phyloP scores from a whole-genome alignment of 2,888 invertebrate genomes.

The Tipula helvola region DNA sequence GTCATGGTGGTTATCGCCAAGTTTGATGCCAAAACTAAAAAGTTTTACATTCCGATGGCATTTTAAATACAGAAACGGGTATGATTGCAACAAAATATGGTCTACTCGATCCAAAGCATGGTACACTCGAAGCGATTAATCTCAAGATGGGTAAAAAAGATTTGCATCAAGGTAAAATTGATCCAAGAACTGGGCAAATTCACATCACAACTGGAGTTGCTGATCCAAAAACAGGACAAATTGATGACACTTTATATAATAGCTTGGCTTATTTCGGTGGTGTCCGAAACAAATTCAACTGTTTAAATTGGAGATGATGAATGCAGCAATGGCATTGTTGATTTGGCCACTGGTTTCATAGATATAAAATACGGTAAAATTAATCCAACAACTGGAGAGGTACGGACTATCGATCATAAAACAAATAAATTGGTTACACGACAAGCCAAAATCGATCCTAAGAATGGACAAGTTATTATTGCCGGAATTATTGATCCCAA shows the following conservation, averaged over 20 bases:
- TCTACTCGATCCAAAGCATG: conserved; percentile 52
- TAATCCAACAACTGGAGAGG: conserved; percentile 48
- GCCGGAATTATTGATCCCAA: conserved; percentile 42
- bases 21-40: conserved; percentile 54
- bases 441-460: conserved; percentile 50
- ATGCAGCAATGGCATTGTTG: conserved; percentile 54
- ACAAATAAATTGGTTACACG: conserved; percentile 51
- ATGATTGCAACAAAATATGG: conserved; percentile 61
- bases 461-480: conserved; percentile 52
- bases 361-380: conserved; percentile 59
- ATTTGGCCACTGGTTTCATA: conserved; percentile 49
- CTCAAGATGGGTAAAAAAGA: conserved; percentile 49
- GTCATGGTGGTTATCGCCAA: conserved; percentile 62
- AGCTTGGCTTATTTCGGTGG: conserved; percentile 52
- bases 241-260: conserved; percentile 49
- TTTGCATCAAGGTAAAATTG: conserved; percentile 46
- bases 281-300: conserved; percentile 52
- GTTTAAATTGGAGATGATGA: conserved; percentile 58
- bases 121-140: conserved; percentile 47
- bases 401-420: conserved; percentile 50
- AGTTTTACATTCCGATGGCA: conserved; percentile 55
- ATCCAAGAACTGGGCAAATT: conserved; percentile 54
- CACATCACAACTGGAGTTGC: conserved; percentile 49
- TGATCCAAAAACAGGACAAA: conserved; percentile 53
- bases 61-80: conserved; percentile 53